These are phyloP conservation scores for Portunus trituberculatus DNA, from an alignment of 1,140 invertebrate genomes.

Conservation along the genomic window DNA sequence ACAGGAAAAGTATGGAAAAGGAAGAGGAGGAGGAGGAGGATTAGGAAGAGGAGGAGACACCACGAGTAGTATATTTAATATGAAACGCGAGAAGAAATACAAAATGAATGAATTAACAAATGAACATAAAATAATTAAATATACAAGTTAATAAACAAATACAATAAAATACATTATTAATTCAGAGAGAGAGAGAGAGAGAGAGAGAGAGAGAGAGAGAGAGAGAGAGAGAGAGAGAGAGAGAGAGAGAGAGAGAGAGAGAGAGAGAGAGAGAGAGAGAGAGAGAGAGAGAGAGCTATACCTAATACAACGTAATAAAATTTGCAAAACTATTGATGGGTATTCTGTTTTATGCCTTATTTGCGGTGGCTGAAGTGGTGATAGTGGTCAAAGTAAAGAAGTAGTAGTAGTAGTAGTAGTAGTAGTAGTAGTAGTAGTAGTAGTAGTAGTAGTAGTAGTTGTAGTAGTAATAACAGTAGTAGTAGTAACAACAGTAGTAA, in stretches of 20 bases:
- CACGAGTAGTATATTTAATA: too few relatives aligned
- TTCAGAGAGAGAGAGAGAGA: too few relatives aligned
- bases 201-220: background rate
- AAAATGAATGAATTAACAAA: too few relatives aligned
- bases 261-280: background rate
- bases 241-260: slow-evolving; percentile 18
- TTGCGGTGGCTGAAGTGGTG: slow-evolving; percentile 7
- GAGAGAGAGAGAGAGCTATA: background rate
- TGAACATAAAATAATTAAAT: too few relatives aligned
- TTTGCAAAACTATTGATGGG: too few relatives aligned
- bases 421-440: slow-evolving; percentile 3
- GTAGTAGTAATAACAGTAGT: slow-evolving; percentile 26
- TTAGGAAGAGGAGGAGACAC: too few relatives aligned
- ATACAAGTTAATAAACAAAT: too few relatives aligned
- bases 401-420: slow-evolving; percentile 23
- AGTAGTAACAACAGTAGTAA: slow-evolving; percentile 2
- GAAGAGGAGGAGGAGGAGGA: too few relatives aligned
- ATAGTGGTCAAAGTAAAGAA: background rate
- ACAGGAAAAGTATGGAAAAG: too few relatives aligned
- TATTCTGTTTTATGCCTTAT: too few relatives aligned
- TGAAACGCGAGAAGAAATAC: too few relatives aligned
- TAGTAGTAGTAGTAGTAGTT: slow-evolving; percentile 29
- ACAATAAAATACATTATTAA: too few relatives aligned
- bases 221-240: slow-evolving; percentile 24
- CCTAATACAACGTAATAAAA: background rate